Evolutionary conservation across 2,797 vertebrate species (phyloP).

Genomic region (Myotis planiceps): DNA sequence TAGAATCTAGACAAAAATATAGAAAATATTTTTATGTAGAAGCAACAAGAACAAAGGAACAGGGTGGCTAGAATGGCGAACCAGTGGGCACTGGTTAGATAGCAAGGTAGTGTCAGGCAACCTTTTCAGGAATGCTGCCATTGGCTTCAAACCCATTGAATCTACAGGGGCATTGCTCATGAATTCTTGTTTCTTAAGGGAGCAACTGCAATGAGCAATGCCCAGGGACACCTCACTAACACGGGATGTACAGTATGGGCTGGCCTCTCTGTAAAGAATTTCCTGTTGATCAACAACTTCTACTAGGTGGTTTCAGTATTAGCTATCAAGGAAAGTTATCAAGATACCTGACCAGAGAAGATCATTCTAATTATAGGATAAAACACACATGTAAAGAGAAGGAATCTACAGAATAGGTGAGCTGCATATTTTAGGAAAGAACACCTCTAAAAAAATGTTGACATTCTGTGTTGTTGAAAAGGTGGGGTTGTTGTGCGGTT

Average conservation of each 20-base stretch:
- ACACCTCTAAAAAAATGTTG: background rate
- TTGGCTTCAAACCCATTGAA: background rate
- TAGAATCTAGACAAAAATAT: background rate
- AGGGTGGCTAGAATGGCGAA: background rate
- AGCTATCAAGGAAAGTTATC: background rate
- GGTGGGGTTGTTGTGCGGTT: background rate
- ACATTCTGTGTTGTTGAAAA: background rate
- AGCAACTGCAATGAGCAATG: background rate
- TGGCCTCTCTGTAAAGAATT: background rate
- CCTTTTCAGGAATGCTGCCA: background rate
- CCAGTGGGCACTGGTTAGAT: background rate
- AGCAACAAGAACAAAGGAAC: background rate
- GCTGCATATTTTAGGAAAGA: background rate
- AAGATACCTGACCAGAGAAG: background rate
- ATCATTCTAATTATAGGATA: background rate
- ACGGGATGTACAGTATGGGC: background rate
- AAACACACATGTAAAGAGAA: background rate
- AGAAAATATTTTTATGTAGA: background rate
- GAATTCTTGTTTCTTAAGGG: conserved; percentile 40
- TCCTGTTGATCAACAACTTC: background rate
- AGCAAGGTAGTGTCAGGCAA: background rate
- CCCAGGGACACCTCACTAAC: background rate
- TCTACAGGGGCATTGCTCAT: background rate
- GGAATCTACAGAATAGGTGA: background rate
- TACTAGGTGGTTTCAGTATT: background rate